Base-by-base conservation (phyloP, 2,888 invertebrate species). In the Anagyrus pseudococci region DNA sequence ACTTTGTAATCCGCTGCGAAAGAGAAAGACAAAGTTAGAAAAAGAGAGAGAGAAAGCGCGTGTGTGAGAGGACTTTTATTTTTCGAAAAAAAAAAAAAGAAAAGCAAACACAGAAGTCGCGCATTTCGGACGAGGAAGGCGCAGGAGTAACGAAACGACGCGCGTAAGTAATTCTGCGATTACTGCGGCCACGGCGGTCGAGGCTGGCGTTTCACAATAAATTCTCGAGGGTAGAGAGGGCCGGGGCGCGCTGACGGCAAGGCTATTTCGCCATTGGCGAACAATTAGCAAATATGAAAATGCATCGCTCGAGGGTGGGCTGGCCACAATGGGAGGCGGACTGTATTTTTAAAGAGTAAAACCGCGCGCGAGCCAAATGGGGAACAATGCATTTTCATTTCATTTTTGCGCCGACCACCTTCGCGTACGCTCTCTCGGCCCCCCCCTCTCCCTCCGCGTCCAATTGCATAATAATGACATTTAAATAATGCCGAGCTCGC, bases 391-490 rank as follows among this genome's bases (percentile, higher is more conserved):
- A 58, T 58, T 69, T 68, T 67, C 67, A 62, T 69, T 70, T 67
- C 55, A 68, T 68, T 70, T 70, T 70, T 68, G 61, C 59, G 65
- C 64, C 49, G 25, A 1, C 17, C 40, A 23, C 52, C 10, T n/a
- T n/a, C n/a, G n/a, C n/a, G n/a, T n/a, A n/a, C 23, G 17, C 23
- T 7, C 52, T 10, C 23, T 8, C 53, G 2, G 19, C 26, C n/a
- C 2, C 20, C 10, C 26, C 37, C 2, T 4, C 17, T 20, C 17
- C 25, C n/a, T 4, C 29, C 1, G 20, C 44, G 17, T 33, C 55
- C 58, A 59, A 63, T 67, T 62, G 67, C 67, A 68, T 67, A 69
- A 71, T 71, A 70, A 71, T 67, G 58, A 66, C 55, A 60, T 67
- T 63, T 64, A 69, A 69, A 68, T 69, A 68, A 69, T 68, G 64